Percentiles rank a stretch among this genome's conserved stretches.
These are phyloP conservation scores for Halcyon malimbica DNA, from an alignment of 2,113 vertebrate species.

Conservation along the genomic window DNA sequence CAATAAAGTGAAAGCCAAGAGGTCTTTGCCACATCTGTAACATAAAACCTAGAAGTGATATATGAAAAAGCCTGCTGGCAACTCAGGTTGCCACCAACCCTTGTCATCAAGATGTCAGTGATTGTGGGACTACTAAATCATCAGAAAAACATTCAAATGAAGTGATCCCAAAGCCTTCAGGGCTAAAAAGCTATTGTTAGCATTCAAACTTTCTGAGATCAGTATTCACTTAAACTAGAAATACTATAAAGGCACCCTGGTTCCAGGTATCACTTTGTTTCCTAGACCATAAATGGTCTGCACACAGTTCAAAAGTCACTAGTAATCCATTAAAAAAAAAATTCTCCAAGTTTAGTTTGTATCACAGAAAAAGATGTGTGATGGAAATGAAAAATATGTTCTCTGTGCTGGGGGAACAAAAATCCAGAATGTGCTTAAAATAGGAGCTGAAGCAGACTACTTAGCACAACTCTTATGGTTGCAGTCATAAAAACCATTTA, in stretches of 20 bases:
- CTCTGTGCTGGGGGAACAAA: not conserved
- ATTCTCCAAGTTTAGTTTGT: not conserved
- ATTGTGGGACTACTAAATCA: not conserved
- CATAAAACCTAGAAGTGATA: not conserved
- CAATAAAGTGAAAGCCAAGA: not conserved
- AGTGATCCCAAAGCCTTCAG: not conserved
- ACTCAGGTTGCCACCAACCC: not conserved
- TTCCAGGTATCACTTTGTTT: not conserved
- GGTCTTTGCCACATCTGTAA: not conserved
- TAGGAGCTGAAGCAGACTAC: not conserved
- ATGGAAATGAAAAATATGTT: not conserved
- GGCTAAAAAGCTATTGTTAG: not conserved
- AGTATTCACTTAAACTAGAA: not conserved
- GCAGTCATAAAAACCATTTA: not conserved
- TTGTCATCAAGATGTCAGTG: not conserved
- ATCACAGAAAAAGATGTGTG: not conserved
- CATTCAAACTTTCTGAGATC: not conserved
- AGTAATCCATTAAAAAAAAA: not conserved
- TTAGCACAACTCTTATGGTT: not conserved
- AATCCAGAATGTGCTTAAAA: not conserved
- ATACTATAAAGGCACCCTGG: not conserved
- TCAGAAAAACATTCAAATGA: not conserved
- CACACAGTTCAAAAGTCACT: not conserved
- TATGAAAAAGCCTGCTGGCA: not conserved
- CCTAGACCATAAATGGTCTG: not conserved